Base-by-base conservation (phyloP, 2,113 vertebrate genomes). In the Alethe diademata region DNA sequence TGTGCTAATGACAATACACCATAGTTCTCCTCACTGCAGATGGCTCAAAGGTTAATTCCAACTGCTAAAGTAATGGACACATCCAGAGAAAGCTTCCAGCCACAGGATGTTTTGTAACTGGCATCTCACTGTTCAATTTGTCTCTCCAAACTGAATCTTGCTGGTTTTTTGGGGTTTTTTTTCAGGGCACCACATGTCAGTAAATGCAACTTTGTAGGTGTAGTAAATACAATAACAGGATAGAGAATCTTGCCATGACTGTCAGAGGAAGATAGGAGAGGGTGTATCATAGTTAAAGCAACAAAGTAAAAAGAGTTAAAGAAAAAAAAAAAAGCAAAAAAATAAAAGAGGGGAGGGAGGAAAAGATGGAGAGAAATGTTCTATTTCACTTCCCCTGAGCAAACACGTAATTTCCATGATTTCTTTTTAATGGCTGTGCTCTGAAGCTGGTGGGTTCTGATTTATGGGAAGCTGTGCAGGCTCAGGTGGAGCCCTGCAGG, bases 371-470 rank as follows among this genome's bases (percentile, higher is more conserved):
- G 91, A 96, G 84, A 95, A 95, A 95, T 94, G 97, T 97, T 97
- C 96, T 97, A 50, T 96, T 96, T 97, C 95, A 36, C 94, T 98
- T 98, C 98, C 99, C 98, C 97, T 98, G 99, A 99, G 99, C 98
- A 98, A 98, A 99, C 98, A 98, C 98, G 98, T 98, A 98, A 99
- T 99, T 99, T 99, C 97, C 98, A 98, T 99, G 98, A 99, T 99
- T 99, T 99, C 98, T 98, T 99, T 99, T 99, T 99, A 99, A 99
- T 98, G 98, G 97, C 97, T 98, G 96, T 95, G 97, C 95, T 97
- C 98, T 98, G 98, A 25, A 93, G 96, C 96, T 98, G 95, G 97
- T 97, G 97, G 97, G 98, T 98, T 93, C 97, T 99, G 99, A 99
- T 99, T 99, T 99, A 99, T 99, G 98, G 97, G 97, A 98, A 97